Evolutionary conservation across 1,140 invertebrate genomes (phyloP).

Genomic region (Nixonia krombeini): DNA sequence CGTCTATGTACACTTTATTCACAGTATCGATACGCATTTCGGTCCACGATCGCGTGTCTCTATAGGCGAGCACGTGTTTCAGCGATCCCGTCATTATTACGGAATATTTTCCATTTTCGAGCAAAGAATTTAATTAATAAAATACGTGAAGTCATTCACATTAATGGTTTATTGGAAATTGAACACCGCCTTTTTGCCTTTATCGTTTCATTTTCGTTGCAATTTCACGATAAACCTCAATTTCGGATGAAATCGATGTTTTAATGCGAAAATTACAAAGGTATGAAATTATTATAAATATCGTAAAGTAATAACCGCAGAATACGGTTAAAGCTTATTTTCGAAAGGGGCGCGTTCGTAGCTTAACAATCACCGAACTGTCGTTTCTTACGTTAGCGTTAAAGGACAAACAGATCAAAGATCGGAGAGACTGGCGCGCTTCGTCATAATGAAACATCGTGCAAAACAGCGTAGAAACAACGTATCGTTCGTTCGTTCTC

Average conservation of each 20-base stretch:
- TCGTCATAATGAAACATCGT: too few relatives aligned
- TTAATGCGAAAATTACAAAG: constrained; percentile 12
- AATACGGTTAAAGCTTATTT: too few relatives aligned
- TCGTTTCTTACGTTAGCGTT: too few relatives aligned
- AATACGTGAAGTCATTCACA: constrained; percentile 42
- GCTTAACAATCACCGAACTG: too few relatives aligned
- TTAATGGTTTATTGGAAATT: constrained; percentile 42
- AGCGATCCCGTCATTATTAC: constrained; percentile 27
- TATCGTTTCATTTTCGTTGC: constrained; percentile 35
- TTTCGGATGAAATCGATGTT: constrained; percentile 27
- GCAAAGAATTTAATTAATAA: constrained; percentile 48
- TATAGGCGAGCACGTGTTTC: constrained; percentile 9
- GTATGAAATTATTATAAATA: too few relatives aligned
- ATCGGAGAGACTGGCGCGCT: too few relatives aligned
- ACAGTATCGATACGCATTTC: constrained; percentile 6
- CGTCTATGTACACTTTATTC: too few relatives aligned
- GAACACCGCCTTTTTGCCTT: constrained; percentile 30
- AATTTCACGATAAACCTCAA: constrained; percentile 39
- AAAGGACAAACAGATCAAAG: too few relatives aligned
- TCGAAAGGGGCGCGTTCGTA: too few relatives aligned
- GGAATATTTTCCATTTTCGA: constrained; percentile 45
- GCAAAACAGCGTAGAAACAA: too few relatives aligned
- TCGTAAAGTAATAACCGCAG: too few relatives aligned
- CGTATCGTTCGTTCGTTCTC: too few relatives aligned
- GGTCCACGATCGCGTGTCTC: constrained; percentile 13